Conservation (phyloP, 2,888 invertebrate genomes). For the Cheiracanthium punctorium region DNA sequence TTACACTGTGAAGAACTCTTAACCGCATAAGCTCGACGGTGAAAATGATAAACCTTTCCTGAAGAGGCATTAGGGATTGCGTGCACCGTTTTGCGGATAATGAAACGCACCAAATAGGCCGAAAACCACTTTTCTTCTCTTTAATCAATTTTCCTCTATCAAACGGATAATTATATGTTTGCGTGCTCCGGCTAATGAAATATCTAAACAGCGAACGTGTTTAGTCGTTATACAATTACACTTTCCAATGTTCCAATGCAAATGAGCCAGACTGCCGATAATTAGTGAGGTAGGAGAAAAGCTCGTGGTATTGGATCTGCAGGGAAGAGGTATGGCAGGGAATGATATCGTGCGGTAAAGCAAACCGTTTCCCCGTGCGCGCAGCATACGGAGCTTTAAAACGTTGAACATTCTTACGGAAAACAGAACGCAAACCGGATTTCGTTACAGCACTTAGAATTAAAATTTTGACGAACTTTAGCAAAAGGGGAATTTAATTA, state of each 20-base stretch:
- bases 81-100: slow-evolving; percentile 61
- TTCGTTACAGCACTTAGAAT: too few relatives aligned
- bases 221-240: slow-evolving; percentile 59
- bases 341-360: slow-evolving; percentile 20
- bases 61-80: slow-evolving; percentile 38
- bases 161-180: slow-evolving; percentile 69
- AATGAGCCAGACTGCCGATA: slow-evolving; percentile 65
- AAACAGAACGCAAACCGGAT: too few relatives aligned
- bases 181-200: slow-evolving; percentile 66
- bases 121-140: slow-evolving; percentile 63
- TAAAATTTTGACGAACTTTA: too few relatives aligned
- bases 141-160: slow-evolving; percentile 68
- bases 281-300: slow-evolving; percentile 35
- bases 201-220: slow-evolving; percentile 66
- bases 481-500: too few relatives aligned
- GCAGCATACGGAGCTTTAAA: slow-evolving; percentile 3
- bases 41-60: slow-evolving; percentile 40
- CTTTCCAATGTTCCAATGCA: slow-evolving; percentile 66
- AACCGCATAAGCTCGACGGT: neutral
- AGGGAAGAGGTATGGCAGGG: slow-evolving; percentile 12
- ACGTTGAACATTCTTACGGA: slow-evolving; percentile 50
- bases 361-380: neutral
- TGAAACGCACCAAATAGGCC: slow-evolving; percentile 59
- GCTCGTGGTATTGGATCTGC: slow-evolving; percentile 35
- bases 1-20: neutral